Evolutionary conservation across 2,797 vertebrate genomes (phyloP), one percentile per base, ranked within the genome.

Genomic region (Sebastes itinus): DNA sequence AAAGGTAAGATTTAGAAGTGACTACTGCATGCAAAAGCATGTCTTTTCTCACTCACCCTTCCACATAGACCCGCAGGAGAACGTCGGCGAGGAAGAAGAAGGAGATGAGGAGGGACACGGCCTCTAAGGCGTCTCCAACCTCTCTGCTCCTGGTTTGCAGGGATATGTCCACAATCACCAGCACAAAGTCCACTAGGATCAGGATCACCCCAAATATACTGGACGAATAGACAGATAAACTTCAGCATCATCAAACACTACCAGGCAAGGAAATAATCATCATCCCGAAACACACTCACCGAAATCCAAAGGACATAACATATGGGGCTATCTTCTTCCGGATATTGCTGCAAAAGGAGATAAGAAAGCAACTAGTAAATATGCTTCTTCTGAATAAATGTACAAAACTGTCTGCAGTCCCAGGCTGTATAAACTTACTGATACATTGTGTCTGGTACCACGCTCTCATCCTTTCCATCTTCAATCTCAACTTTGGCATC

Each of bases 271-370:
- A n/a, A 56, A 20, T 7, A 6, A 54, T 33, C 4, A 42, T 5
- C 1, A 10, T 25, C 5, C 7, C 10, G 3, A 35, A 30, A 38
- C 2, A 72, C 28, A 95, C 96, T 95, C 95, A 99, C 99, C 98
- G 97, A 92, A 99, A 98, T 77, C 94, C 94, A 93, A 99, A 96
- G 3, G 98, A 99, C 96, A 97, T 97, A 71, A 98, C 95, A 92
- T 97, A 93, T 0, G 96, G 95, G 27, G 94, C 6, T 0, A 97
- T 95, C 72, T 67, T 93, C 92, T 92, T 96, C 62, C 94, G 96
- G 77, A 97, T 77, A 20, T 86, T 93, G 80, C 95, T 97, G 90
- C 30, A 88, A 81, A 80, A 82, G 5, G 10, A 70, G 5, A 6
- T 25, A 30, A 56, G 22, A 23, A 8, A 12, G 33, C 14, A 49